phyloP scores from a whole-genome alignment of 2,888 invertebrate species.

The Andrena fulva region DNA sequence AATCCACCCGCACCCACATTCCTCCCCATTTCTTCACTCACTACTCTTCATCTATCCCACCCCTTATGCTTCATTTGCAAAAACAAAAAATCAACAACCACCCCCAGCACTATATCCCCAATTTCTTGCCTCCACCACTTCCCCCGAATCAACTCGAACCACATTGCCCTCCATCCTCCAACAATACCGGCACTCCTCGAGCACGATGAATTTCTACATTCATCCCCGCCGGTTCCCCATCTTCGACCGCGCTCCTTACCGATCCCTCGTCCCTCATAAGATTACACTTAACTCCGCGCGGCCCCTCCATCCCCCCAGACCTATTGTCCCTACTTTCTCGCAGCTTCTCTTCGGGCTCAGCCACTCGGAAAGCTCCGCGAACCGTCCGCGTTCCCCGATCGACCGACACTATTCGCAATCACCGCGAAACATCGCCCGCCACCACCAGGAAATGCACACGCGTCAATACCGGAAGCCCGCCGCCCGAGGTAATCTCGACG shows the following conservation, averaged over 20 bases:
- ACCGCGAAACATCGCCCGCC: not conserved
- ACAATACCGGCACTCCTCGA: not conserved
- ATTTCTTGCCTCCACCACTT: not conserved
- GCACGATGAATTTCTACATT: not conserved
- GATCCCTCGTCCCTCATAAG: not conserved
- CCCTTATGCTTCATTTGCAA: not conserved
- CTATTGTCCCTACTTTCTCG: not conserved
- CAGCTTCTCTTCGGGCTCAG: not conserved
- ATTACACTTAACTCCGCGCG: not conserved
- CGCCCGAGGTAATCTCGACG: constrained; percentile 80
- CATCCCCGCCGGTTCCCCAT: not conserved
- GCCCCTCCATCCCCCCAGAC: not conserved
- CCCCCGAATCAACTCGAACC: not conserved
- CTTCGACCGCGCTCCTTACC: not conserved
- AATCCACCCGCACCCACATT: too few species aligned
- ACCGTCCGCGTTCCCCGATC: constrained; percentile 1
- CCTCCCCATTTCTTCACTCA: not conserved
- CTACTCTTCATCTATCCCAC: not conserved
- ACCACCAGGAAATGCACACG: constrained; percentile 28
- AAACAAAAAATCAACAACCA: too few species aligned
- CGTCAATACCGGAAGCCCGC: constrained; percentile 74
- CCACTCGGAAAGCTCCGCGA: not conserved
- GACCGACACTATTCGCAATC: constrained; percentile 7
- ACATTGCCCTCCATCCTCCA: not conserved
- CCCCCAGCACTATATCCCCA: not conserved